These are phyloP conservation scores for Pectinophora gossypiella DNA, from an alignment of 1,140 invertebrate genomes.

Conservation along the genomic window DNA sequence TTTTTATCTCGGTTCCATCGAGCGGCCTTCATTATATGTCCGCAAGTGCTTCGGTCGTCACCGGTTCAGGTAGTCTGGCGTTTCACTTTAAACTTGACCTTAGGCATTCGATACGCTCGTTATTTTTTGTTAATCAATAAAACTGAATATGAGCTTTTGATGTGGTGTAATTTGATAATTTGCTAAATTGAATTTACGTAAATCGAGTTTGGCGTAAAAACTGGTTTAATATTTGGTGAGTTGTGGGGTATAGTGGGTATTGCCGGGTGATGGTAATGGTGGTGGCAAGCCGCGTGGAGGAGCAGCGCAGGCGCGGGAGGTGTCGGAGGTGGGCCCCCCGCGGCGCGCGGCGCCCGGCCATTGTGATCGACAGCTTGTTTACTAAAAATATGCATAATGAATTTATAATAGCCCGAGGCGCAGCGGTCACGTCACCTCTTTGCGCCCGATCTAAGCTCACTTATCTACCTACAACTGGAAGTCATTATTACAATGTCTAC, in stretches of 20 bases:
- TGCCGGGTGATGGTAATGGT: constrained; percentile 33
- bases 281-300: constrained; percentile 37
- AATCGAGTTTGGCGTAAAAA: constrained; percentile 34
- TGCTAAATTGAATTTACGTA: constrained; percentile 39
- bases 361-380: constrained; percentile 75
- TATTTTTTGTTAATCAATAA: constrained; percentile 58
- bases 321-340: constrained; percentile 59
- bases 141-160: constrained; percentile 48
- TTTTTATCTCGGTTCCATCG: constrained; percentile 61
- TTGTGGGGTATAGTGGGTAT: constrained; percentile 22
- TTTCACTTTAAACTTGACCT: constrained; percentile 60
- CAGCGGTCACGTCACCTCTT: constrained; percentile 32
- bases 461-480: constrained; percentile 14
- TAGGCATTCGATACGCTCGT: constrained; percentile 64
- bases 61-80: constrained; percentile 63
- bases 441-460: constrained; percentile 4
- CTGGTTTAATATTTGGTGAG: constrained; percentile 35
- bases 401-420: constrained; percentile 67
- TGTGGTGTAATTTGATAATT: constrained; percentile 59
- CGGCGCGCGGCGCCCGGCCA: constrained; percentile 54
- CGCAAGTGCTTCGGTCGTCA: constrained; percentile 54
- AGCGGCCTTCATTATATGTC: constrained; percentile 64
- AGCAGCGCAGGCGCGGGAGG: constrained; percentile 28
- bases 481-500: no score
- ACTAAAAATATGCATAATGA: constrained; percentile 76